Conservation (phyloP, 2,797 vertebrate species). For the Petrocephalus schoutedeni region DNA sequence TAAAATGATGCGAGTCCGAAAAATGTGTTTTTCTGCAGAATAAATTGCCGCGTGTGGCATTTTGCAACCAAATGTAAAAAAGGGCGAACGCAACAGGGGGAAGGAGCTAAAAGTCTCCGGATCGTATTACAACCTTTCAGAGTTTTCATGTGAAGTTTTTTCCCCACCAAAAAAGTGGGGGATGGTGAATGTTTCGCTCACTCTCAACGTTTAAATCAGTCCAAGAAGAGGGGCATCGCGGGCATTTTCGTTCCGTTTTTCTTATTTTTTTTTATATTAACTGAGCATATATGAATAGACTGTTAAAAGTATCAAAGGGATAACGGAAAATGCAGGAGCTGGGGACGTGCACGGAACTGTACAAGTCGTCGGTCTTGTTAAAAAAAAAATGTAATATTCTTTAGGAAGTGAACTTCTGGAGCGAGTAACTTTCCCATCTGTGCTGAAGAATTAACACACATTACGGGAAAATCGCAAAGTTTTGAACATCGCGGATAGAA, state of each 20-base stretch:
- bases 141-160: constrained; percentile 55
- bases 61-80: constrained; percentile 37
- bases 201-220: constrained; percentile 23
- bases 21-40: constrained; percentile 9
- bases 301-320: not conserved
- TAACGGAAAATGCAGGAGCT: constrained; percentile 15
- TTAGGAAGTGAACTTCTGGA: not conserved
- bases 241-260: not conserved
- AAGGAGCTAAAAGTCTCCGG: constrained; percentile 54
- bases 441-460: not conserved
- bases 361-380: not conserved
- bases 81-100: constrained; percentile 47
- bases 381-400: constrained; percentile 6
- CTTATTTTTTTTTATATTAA: not conserved
- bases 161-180: constrained; percentile 38
- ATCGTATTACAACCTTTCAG: constrained; percentile 67
- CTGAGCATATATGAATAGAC: not conserved
- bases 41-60: constrained; percentile 23
- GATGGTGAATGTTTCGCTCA: constrained; percentile 38
- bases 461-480: constrained; percentile 12
- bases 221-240: not conserved
- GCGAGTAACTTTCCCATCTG: not conserved
- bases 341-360: not conserved
- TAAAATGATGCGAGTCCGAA: constrained; percentile 2
- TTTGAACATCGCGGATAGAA: constrained; percentile 13